phyloP scores from a whole-genome alignment of 2,888 invertebrate genomes.

The Diplolepis rosae region DNA sequence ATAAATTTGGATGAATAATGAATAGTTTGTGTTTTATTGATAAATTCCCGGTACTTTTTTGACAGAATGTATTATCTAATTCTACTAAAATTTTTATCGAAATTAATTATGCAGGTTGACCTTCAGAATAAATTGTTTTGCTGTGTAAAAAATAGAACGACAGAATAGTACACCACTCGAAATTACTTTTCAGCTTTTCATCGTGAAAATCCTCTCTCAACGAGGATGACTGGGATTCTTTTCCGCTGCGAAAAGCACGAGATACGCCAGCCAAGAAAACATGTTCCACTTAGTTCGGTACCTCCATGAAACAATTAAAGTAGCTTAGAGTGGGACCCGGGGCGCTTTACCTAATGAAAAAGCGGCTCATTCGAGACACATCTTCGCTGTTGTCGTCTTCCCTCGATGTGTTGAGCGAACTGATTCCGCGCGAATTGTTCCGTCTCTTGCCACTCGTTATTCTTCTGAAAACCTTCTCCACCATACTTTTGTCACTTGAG shows the following conservation, averaged over 20 bases:
- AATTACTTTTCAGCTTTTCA: conserved; percentile 23
- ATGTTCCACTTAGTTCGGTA: conserved; percentile 38
- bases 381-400: no score
- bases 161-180: neutral
- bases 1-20: no score
- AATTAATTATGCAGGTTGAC: neutral
- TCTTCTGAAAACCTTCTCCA: neutral
- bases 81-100: no score
- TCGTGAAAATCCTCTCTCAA: conserved; percentile 28
- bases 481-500: neutral
- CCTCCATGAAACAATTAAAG: conserved; percentile 44
- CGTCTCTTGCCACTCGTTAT: neutral
- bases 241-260: conserved; percentile 29
- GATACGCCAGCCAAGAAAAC: conserved; percentile 34
- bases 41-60: no score
- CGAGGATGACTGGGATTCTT: conserved; percentile 29
- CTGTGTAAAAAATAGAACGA: neutral
- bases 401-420: conserved; percentile 35
- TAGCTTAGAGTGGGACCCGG: conserved; percentile 34
- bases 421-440: conserved; percentile 36
- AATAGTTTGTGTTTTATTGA: no score
- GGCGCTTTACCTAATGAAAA: conserved; percentile 44
- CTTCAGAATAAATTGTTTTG: conserved; percentile 12
- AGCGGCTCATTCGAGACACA: conserved; percentile 38
- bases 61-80: no score